A percentile compares a stretch with the other conserved stretches of the same genome.
phyloP scores from a whole-genome alignment of 2,797 vertebrate species.

The Hapalemur alaotrensis region DNA sequence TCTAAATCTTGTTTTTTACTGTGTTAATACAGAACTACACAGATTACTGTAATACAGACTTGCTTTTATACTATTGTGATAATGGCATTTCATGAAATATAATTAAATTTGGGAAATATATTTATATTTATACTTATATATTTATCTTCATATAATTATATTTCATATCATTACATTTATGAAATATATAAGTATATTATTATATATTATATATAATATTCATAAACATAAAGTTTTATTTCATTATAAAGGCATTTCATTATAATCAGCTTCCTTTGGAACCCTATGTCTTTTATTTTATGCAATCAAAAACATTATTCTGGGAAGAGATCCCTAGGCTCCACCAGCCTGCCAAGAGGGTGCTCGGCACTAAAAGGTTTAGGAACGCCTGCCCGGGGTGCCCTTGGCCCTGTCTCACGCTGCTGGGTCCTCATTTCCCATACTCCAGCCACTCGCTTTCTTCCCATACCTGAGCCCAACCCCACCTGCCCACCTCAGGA shows the following conservation, averaged over 20 bases:
- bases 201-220: neutral
- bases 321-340: neutral
- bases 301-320: neutral
- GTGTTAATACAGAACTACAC: neutral
- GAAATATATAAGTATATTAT: neutral
- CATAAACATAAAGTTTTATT: neutral
- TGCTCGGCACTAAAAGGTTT: neutral
- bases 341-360: neutral
- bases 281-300: neutral
- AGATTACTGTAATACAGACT: neutral
- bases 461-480: neutral
- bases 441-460: no score
- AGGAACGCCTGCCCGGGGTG: neutral
- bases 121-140: neutral
- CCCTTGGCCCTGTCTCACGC: neutral
- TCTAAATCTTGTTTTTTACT: neutral
- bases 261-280: neutral
- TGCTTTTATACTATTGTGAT: neutral
- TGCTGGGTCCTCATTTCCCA: neutral
- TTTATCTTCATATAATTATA: neutral
- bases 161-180: neutral
- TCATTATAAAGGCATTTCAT: neutral
- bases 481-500: no score
- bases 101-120: neutral
- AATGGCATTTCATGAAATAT: neutral